A percentile compares a stretch with the other conserved stretches of the same genome.
Evolutionary conservation across 2,888 invertebrate genomes (phyloP).

Genomic region (Parthenolecanium corni): DNA sequence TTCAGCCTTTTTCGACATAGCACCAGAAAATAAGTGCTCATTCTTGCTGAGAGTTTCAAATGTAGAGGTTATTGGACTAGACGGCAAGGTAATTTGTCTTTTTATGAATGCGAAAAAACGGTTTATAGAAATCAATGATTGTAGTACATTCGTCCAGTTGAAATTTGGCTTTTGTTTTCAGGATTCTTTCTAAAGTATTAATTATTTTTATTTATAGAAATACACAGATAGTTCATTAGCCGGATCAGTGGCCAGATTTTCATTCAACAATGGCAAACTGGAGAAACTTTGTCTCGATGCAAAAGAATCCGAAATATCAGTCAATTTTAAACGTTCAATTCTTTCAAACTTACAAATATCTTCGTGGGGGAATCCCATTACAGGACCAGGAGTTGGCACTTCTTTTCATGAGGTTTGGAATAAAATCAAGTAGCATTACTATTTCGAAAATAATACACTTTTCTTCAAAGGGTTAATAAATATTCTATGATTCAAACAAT

Average conservation of each 20-base stretch:
- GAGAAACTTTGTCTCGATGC: constrained; percentile 16
- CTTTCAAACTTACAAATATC: constrained; percentile 21
- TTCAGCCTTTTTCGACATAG: constrained; percentile 4
- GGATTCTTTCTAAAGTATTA: too few species aligned
- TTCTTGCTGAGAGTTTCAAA: constrained; percentile 11
- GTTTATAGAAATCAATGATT: too few species aligned
- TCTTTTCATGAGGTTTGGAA: constrained; percentile 5
- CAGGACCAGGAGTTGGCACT: background rate
- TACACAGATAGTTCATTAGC: constrained; percentile 6
- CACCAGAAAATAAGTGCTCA: constrained; percentile 16
- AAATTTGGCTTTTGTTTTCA: too few species aligned
- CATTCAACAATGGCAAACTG: constrained; percentile 18
- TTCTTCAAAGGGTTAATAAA: background rate
- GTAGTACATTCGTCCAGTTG: too few species aligned
- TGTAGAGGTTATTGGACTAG: constrained; percentile 11
- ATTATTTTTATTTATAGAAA: constrained; percentile 3
- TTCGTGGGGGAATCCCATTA: constrained; percentile 12
- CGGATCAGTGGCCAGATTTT: constrained; percentile 9
- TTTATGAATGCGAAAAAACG: background rate
- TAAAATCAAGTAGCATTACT: background rate
- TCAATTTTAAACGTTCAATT: constrained; percentile 22
- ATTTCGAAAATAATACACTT: background rate
- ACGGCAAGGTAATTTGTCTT: constrained; percentile 4
- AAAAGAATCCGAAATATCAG: constrained; percentile 2
- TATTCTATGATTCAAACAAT: background rate